Percentiles rank a stretch among this genome's conserved stretches.
phyloP scores from a whole-genome alignment of 92 coral and sea anemone genomes.

The Zoanthus gigantus region DNA sequence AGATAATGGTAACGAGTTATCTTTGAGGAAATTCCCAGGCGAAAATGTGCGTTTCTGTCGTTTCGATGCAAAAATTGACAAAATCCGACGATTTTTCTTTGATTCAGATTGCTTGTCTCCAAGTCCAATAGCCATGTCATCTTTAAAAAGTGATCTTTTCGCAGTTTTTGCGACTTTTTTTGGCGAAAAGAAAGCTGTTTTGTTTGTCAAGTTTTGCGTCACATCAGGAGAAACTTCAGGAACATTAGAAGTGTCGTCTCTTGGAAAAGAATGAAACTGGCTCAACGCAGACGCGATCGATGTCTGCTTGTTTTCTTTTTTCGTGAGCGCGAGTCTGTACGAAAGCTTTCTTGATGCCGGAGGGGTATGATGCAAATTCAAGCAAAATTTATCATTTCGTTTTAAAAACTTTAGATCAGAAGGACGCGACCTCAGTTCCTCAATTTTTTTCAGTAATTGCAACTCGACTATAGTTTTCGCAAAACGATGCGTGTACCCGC shows the following conservation, averaged over 20 bases:
- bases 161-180: constrained; percentile 29
- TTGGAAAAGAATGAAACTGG: constrained; percentile 17
- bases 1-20: constrained; percentile 11
- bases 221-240: not conserved
- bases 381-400: constrained; percentile 53
- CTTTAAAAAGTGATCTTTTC: constrained; percentile 73
- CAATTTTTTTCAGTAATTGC: constrained; percentile 69
- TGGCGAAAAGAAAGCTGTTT: not conserved
- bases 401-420: constrained; percentile 81
- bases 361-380: constrained; percentile 36
- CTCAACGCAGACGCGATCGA: not conserved
- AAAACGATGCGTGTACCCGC: constrained; percentile 17
- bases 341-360: constrained; percentile 49
- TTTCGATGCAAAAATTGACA: constrained; percentile 78
- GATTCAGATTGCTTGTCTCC: constrained; percentile 61
- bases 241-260: not conserved
- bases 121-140: constrained; percentile 77
- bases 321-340: constrained; percentile 41
- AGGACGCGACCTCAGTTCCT: constrained; percentile 77
- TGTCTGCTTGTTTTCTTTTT: constrained; percentile 13
- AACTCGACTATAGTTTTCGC: constrained; percentile 39
- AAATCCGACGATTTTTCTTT: constrained; percentile 71
- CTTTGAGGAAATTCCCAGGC: not conserved
- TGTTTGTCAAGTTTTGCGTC: constrained; percentile 30
- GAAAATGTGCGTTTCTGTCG: constrained; percentile 53